Evolutionary conservation across 2,888 invertebrate species (phyloP).

Genomic region (Punctoribates punctum): DNA sequence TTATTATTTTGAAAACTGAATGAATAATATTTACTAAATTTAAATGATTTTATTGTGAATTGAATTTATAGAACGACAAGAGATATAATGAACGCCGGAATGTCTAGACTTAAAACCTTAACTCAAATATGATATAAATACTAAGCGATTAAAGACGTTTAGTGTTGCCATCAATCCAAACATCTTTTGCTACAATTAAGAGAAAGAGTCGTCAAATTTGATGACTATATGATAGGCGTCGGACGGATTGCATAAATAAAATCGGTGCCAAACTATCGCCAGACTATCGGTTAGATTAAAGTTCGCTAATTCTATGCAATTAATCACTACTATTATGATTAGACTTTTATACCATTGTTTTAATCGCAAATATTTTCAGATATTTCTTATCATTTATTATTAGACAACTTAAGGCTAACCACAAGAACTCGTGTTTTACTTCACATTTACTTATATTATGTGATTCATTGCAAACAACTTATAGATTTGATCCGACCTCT

Average conservation of each 20-base stretch:
- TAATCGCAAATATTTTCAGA: not conserved
- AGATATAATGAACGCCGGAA: not conserved
- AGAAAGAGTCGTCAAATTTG: not conserved
- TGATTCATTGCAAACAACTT: not conserved
- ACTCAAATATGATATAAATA: slow-evolving; percentile 17
- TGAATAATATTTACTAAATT: not conserved
- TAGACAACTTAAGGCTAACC: no score
- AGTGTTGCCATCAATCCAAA: not conserved
- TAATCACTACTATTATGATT: not conserved
- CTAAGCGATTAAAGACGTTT: not conserved
- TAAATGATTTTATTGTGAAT: not conserved
- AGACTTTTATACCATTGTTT: not conserved
- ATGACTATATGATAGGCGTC: slow-evolving; percentile 20
- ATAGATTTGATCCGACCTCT: not conserved
- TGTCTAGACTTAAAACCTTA: slow-evolving; percentile 7
- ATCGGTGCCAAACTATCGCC: slow-evolving; percentile 27
- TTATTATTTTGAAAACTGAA: not conserved
- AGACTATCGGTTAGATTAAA: not conserved
- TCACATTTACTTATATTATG: not conserved
- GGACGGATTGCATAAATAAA: not conserved
- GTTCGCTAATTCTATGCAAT: not conserved
- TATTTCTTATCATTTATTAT: no score
- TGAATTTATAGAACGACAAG: not conserved
- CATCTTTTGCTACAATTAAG: slow-evolving; percentile 13
- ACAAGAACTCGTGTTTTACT: no score